phyloP scores from a whole-genome alignment of 2,113 vertebrate species.

The Propithecus coquereli region DNA sequence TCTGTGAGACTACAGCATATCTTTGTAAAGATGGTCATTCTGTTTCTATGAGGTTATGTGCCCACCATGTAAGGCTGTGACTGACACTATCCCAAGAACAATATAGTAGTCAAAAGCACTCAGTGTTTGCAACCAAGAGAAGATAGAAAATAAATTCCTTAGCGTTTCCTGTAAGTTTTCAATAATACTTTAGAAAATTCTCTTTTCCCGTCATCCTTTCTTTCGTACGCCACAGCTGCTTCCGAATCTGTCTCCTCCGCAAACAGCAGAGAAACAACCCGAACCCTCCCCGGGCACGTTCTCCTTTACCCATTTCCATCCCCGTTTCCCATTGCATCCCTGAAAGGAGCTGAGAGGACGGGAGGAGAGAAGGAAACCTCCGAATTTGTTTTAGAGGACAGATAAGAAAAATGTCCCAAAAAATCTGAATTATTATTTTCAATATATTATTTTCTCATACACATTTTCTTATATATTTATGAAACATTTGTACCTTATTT shows the following conservation, averaged over 20 bases:
- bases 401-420: background rate
- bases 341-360: background rate
- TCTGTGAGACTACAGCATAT: background rate
- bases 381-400: background rate
- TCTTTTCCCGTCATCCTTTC: background rate
- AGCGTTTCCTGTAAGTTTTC: background rate
- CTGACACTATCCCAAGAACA: background rate
- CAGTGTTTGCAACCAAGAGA: background rate
- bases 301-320: background rate
- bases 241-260: background rate
- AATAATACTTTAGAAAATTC: background rate
- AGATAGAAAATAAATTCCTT: background rate
- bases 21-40: background rate
- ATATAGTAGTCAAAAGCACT: background rate
- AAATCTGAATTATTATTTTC: background rate
- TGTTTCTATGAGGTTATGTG: background rate
- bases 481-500: background rate
- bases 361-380: background rate
- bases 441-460: background rate
- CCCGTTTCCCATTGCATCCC: background rate
- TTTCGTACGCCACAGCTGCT: background rate
- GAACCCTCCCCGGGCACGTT: background rate
- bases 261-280: background rate
- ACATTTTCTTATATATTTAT: background rate
- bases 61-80: background rate